Base-by-base conservation (phyloP, 2,113 vertebrate genomes). In the Caloenas nicobarica region DNA sequence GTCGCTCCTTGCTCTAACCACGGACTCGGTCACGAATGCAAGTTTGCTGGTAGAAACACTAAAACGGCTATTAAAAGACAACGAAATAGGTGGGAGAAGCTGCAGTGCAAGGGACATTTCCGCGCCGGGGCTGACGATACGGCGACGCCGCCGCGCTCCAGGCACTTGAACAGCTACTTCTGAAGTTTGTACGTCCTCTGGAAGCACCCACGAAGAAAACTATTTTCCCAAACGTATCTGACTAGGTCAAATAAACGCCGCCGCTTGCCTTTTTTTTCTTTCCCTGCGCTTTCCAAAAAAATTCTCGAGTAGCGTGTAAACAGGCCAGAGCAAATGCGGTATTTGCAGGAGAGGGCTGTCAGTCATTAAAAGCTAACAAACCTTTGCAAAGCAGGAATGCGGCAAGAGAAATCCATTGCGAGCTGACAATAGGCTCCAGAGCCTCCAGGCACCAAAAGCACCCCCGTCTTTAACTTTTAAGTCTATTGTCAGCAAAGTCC, bases 291-390 rank as follows among this genome's bases (percentile, higher is more conserved):
- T 82, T 86, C 86, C 88, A 70, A 86, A 46, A 46, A 86, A 95
- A 76, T 82, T 96, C 94, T 92, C 87, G 91, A 96, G 91, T 28
- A 73, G 89, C 89, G 61, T 72, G 96, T 93, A 93, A 96, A 97
- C 96, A 97, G 97, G 94, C 95, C 93, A 50, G 88, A 87, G 90
- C 90, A 88, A 96, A 65, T 23, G 86, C 60, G 92, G 95, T 90
- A 77, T 97, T 95, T 90, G 97, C 96, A 78, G 92, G 56, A 54
- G 94, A 97, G 93, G 80, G 88, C 97, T 91, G 97, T 97, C 98
- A 96, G 96, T 98, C 98, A 95, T 94, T 97, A 98, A 98, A 98
- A 98, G 98, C 98, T 98, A 98, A 97, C 97, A 98, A 98, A 98
- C 97, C 98, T 97, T 97, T 93, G 96, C 97, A 94, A 97, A 96